These are phyloP conservation scores for Poeciliopsis occidentalis DNA, from an alignment of 2,113 vertebrate species.

Conservation along the genomic window DNA sequence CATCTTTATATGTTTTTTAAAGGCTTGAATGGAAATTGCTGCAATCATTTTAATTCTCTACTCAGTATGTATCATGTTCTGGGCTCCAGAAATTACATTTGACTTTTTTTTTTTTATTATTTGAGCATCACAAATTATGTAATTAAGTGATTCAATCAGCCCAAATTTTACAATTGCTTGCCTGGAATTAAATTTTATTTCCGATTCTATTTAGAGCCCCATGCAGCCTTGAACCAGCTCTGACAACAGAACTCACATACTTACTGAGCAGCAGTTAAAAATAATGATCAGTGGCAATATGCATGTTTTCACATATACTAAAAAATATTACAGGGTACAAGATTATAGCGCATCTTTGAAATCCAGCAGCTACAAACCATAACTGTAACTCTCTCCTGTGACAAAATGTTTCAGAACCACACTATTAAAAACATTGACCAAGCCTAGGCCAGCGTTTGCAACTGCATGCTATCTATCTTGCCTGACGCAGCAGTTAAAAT, in stretches of 20 bases:
- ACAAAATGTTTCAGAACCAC: conserved; percentile 68
- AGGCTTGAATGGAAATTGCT: too few relatives aligned
- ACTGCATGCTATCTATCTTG: conserved; percentile 23
- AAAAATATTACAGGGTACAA: conserved; percentile 59
- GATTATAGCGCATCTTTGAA: conserved; percentile 67
- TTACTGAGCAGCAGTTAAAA: conserved; percentile 60
- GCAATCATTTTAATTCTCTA: too few relatives aligned
- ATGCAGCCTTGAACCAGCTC: neutral
- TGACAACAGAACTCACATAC: conserved; percentile 19
- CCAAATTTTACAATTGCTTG: too few relatives aligned
- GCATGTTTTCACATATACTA: neutral
- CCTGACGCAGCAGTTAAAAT: conserved; percentile 49
- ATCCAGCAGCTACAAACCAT: conserved; percentile 68
- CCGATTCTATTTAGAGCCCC: too few relatives aligned
- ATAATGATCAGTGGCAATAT: conserved; percentile 38
- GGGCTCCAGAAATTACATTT: too few relatives aligned
- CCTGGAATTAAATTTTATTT: too few relatives aligned
- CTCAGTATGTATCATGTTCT: too few relatives aligned
- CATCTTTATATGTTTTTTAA: too few relatives aligned
- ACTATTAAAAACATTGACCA: conserved; percentile 47
- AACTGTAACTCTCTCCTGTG: conserved; percentile 66
- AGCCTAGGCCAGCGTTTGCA: conserved; percentile 20
- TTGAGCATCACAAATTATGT: too few relatives aligned
- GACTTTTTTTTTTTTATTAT: too few relatives aligned
- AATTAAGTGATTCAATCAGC: too few relatives aligned